A percentile compares a stretch with the other conserved stretches of the same genome.
Evolutionary conservation across 2,113 vertebrate species (phyloP).

Genomic region (Ammodramus savannarum): DNA sequence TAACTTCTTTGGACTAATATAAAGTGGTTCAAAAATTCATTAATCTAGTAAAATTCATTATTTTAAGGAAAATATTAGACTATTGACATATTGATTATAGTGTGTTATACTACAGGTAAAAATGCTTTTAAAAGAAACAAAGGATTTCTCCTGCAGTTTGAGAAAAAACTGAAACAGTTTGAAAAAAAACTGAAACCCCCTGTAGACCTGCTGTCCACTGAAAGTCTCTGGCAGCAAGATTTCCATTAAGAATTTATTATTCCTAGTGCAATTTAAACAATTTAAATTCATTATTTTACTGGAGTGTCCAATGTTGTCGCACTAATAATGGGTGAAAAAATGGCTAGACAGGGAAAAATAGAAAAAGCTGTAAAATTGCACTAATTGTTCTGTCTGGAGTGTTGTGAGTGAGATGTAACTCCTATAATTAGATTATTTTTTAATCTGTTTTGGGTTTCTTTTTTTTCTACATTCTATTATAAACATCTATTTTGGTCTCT

Average conservation of each 20-base stretch:
- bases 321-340: slow-evolving; percentile 1
- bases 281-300: neutral
- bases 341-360: neutral
- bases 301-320: neutral
- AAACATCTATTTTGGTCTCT: neutral
- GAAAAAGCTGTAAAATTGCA: neutral
- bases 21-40: neutral
- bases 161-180: neutral
- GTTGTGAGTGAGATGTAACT: neutral
- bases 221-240: neutral
- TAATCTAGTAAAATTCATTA: neutral
- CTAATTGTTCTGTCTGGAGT: slow-evolving; percentile 6
- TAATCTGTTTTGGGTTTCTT: neutral
- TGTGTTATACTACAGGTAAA: neutral
- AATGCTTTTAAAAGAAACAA: neutral
- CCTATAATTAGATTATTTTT: neutral
- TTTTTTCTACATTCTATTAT: neutral
- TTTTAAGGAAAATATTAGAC: neutral
- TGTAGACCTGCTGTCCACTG: neutral
- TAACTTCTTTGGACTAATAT: neutral
- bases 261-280: slow-evolving; percentile 9
- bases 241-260: neutral
- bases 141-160: neutral
- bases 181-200: neutral
- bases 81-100: neutral